phyloP scores from a whole-genome alignment of 1,140 invertebrate genomes.

The Yoshiicerus persimilis region DNA sequence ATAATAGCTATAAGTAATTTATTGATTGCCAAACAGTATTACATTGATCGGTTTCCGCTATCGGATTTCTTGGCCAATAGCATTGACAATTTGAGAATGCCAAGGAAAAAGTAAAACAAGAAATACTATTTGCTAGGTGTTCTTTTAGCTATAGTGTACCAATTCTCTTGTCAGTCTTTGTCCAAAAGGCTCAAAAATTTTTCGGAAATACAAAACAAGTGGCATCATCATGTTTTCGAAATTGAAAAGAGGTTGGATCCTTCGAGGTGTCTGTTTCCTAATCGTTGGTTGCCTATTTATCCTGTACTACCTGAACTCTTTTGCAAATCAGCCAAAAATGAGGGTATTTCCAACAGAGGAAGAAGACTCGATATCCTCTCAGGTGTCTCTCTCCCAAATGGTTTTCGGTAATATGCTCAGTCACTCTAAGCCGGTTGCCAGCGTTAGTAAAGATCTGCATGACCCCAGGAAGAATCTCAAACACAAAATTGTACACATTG shows the following conservation, averaged over 20 bases:
- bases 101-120: too few relatives aligned
- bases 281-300: not conserved
- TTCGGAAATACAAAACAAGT: not conserved
- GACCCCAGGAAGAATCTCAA: slow-evolving; percentile 23
- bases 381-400: not conserved
- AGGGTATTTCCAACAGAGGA: not conserved
- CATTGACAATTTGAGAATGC: too few relatives aligned
- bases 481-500: slow-evolving; percentile 71
- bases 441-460: not conserved
- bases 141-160: not conserved
- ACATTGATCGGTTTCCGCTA: too few relatives aligned
- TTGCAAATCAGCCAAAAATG: not conserved
- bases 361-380: not conserved
- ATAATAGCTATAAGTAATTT: too few relatives aligned
- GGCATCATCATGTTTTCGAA: not conserved
- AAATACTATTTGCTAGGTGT: too few relatives aligned
- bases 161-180: not conserved
- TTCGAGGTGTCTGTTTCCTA: not conserved
- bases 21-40: too few relatives aligned
- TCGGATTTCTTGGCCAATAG: too few relatives aligned
- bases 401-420: not conserved
- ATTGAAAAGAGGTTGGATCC: not conserved
- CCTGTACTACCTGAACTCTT: slow-evolving; percentile 17
- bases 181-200: not conserved
- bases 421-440: not conserved